Base-by-base conservation (phyloP, 2,888 invertebrate genomes). In the Drosophila pseudotakahashii region DNA sequence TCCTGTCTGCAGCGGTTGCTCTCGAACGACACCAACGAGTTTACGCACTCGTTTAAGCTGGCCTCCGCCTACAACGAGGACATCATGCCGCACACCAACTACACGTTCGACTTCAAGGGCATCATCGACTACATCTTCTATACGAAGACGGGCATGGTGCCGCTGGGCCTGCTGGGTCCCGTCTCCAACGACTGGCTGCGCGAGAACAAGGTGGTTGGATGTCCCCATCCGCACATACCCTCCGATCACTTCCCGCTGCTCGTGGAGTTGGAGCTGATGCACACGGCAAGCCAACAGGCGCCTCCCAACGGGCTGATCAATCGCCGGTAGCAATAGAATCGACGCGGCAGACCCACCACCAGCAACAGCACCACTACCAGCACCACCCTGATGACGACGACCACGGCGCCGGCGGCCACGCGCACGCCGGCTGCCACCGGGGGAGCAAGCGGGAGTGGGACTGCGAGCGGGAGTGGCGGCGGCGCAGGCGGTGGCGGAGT, bases 41-140 rank as follows among this genome's bases (percentile, higher is more conserved):
- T 98, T 93, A 97, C 97, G 91, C 99, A 99, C 95, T 96, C 97
- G 93, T 98, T 99, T 93, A 96, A 97, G 90, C 94, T 99, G 80
- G 96, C 97, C 71, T 97, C 98, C 74, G 98, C 99, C 63, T 99
- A 99, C 93, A 97, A 96, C 92, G 96, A 97, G 91, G 97, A 97
- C 90, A 96, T 98, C 89, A 98, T 99, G 97, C 98, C 98, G 75
- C 98, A 97, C 92, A 99, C 99, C 76, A 99, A 99, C 93, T 99
- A 98, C 93, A 99, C 99, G 90, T 98, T 98, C 93, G 99, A 99
- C 93, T 99, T 99, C 93, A 98, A 99, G 93, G 99, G 99, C 85
- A 98, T 99, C 92, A 99, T 99, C 91, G 99, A 99, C 93, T 99
- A 99, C 94, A 98, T 99, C 92, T 99, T 99, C 94, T 98, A 97